phyloP scores from a whole-genome alignment of 2,888 invertebrate genomes.

The Drosophila pseudotakahashii region DNA sequence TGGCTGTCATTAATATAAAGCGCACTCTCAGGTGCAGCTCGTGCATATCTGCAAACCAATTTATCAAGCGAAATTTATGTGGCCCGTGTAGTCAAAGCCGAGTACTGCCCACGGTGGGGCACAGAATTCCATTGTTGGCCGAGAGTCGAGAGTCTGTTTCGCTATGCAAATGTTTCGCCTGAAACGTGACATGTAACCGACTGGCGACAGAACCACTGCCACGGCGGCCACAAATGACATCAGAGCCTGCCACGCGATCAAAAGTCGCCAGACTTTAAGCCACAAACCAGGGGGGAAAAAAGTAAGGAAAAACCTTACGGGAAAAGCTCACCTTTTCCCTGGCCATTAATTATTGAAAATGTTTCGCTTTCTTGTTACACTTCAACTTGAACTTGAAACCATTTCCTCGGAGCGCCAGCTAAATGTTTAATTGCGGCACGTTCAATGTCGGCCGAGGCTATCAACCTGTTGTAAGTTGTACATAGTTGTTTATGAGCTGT shows the following conservation, averaged over 20 bases:
- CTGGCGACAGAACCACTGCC: constrained; percentile 38
- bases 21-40: constrained; percentile 63
- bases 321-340: constrained; percentile 52
- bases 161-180: constrained; percentile 63
- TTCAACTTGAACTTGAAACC: constrained; percentile 76
- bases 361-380: constrained; percentile 54
- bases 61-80: constrained; percentile 37
- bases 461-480: constrained; percentile 24
- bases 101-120: constrained; percentile 58
- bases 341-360: constrained; percentile 38
- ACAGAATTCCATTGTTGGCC: constrained; percentile 55
- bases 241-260: constrained; percentile 53
- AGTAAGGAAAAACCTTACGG: background rate
- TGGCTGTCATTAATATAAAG: constrained; percentile 58
- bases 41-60: constrained; percentile 54
- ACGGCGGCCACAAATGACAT: constrained; percentile 54
- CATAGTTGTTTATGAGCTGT: background rate
- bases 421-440: constrained; percentile 49
- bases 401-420: constrained; percentile 53
- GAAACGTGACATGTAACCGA: constrained; percentile 70
- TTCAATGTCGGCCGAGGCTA: constrained; percentile 23
- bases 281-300: constrained; percentile 10
- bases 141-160: constrained; percentile 24
- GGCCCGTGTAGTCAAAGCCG: constrained; percentile 43
- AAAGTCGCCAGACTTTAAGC: constrained; percentile 6